Percentiles rank a stretch among this genome's conserved stretches.
Conservation (phyloP, 2,113 vertebrate genomes). For the Ailuropoda melanoleuca region DNA sequence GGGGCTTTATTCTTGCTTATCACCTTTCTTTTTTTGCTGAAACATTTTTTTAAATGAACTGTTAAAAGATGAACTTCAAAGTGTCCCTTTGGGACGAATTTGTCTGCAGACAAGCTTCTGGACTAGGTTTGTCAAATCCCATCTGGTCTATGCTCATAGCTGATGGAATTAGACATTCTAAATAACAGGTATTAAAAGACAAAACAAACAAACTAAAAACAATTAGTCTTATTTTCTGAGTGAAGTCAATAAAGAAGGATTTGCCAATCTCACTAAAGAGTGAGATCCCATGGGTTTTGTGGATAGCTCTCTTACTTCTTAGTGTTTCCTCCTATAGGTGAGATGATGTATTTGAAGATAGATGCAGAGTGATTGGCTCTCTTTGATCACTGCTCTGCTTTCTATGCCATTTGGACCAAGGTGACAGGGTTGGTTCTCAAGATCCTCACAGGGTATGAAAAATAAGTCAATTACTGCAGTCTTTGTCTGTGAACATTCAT, state of each 20-base stretch:
- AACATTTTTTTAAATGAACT: background rate
- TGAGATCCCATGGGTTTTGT: background rate
- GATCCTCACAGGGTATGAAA: background rate
- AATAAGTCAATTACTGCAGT: background rate
- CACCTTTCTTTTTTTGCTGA: background rate
- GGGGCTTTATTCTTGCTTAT: background rate
- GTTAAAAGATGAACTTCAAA: background rate
- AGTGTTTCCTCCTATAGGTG: background rate
- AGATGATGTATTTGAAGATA: background rate
- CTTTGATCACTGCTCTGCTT: background rate
- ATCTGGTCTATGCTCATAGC: background rate
- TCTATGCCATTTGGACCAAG: background rate
- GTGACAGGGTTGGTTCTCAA: background rate
- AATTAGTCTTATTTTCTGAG: background rate
- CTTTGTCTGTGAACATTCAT: background rate
- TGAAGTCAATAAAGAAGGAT: background rate
- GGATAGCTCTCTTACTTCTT: background rate
- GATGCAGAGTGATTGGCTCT: background rate
- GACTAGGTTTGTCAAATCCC: background rate
- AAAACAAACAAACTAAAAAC: background rate
- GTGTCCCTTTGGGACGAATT: background rate
- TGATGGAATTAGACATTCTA: background rate
- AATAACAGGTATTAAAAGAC: background rate
- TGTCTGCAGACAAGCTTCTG: background rate
- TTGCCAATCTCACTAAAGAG: background rate